Base-by-base conservation (phyloP, 2,113 vertebrate species). In the Eptesicus fuscus region DNA sequence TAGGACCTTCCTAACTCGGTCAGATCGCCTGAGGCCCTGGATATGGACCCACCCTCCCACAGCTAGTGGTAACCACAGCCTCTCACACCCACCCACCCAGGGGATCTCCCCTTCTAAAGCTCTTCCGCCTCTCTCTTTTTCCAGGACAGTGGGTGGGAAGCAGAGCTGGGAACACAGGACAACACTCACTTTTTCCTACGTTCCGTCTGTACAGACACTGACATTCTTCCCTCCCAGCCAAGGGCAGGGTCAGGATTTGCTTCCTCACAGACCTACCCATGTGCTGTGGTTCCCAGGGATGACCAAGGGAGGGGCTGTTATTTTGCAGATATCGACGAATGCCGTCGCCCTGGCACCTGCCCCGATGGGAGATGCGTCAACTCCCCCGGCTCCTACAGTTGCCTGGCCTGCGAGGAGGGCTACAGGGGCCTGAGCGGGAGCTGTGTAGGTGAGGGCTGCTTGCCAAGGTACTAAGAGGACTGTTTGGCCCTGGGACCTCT, bases 301-400 rank as follows among this genome's bases (percentile, higher is more conserved):
- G 82, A 97, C 91, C 23, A 1, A 91, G 78, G 90, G 88, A 80
- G 87, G 83, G 92, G 61, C 35, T 92, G 96, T 99, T 99, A 96
- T 97, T 98, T 97, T 98, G 35, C 98, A 99, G 99, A 99, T 96
- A 97, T 98, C 90, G 97, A 99, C 0, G 99, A 99, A 97, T 99
- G 99, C 42, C 8, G 95, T 92, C 98, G 99, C 95, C 98, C 98
- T 51, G 98, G 96, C 93, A 98, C 98, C 85, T 99, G 99, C 93
- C 98, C 97, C 78, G 90, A 37, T 0, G 98, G 98, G 25, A 98
- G 98, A 96, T 99, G 99, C 90, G 79, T 99, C 98, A 99, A 99
- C 97, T 98, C 98, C 0, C 97, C 86, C 0, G 99, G 99, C 93
- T 99, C 99, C 96, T 99, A 99, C 97, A 95, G 98, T 56, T 99